A percentile compares a stretch with the other conserved stretches of the same genome.
phyloP scores from a whole-genome alignment of 2,888 invertebrate genomes.

The Ophioninae sp. region DNA sequence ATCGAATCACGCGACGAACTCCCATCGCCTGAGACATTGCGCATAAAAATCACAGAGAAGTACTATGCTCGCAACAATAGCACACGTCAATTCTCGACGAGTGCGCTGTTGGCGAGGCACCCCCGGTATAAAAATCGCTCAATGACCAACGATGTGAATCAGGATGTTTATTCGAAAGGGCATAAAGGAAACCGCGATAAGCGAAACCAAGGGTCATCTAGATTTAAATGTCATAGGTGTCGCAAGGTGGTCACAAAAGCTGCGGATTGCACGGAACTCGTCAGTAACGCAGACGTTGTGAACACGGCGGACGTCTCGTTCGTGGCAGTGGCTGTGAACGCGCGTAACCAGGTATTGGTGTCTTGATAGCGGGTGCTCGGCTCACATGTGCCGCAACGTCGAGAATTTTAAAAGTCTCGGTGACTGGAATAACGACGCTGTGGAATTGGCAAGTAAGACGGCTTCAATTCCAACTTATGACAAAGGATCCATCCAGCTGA shows the following conservation, averaged over 20 bases:
- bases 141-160: background rate
- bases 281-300: background rate
- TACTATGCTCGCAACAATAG: slow-evolving; percentile 64
- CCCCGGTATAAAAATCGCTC: background rate
- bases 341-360: slow-evolving; percentile 1
- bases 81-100: background rate
- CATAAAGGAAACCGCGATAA: background rate
- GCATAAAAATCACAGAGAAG: slow-evolving; percentile 73
- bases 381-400: slow-evolving; percentile 37
- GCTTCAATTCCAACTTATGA: slow-evolving; percentile 38
- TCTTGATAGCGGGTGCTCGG: slow-evolving; percentile 44
- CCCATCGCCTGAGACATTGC: slow-evolving; percentile 69
- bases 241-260: slow-evolving; percentile 46
- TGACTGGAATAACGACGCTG: background rate
- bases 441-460: slow-evolving; percentile 31
- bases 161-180: background rate
- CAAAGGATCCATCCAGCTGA: slow-evolving; percentile 41
- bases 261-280: background rate
- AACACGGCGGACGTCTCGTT: background rate
- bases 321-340: background rate
- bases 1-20: slow-evolving; percentile 75
- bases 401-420: background rate
- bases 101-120: slow-evolving; percentile 38
- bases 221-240: slow-evolving; percentile 46
- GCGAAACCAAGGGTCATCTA: slow-evolving; percentile 3